Base-by-base conservation (phyloP, 2,888 invertebrate species). In the Orthosia cruda region DNA sequence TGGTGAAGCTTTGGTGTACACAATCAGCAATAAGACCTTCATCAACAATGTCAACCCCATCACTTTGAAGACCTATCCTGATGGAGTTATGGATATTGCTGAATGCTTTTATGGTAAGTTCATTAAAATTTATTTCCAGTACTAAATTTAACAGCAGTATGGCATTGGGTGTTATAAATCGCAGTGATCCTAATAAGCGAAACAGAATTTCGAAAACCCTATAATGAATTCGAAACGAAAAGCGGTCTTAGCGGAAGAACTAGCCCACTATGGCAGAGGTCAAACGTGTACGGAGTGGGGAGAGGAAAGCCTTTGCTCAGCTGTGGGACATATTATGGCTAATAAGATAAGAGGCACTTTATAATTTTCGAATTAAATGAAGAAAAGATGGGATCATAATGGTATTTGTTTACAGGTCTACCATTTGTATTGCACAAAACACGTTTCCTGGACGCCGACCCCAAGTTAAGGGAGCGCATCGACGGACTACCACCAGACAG, bases 71-170 rank as follows among this genome's bases (percentile, higher is more conserved):
- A 97, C 66, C 93, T 97, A 45, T 98, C 89, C 97, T 97, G 89
- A 98, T 98, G 91, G 88, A 90, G 20, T 74, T 89, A 91, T 71
- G 89, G 98, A 97, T 87, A 93, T 98, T 4, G 97, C 97, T 0
- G 97, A 97, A 0, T 98, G 98, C 89, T 98, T 98, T 87, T 98
- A 97, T 92, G 97, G 98, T 98, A 89, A 97, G 87, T 71, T 13
- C 40, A 40, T 49, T 45, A 61, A 15, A 45, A 57, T 7, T 64
- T 47, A 4, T 40, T 40, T 40, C n/a, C n/a, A n/a, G 4, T 13
- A 0, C 5, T 40, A 59, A 18, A 26, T 55, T 18, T 26, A 7
- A 57, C 12, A 32, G 12, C 4, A 18, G 12, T 18, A 40, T 4
- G n/a, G n/a, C n/a, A 0, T 58, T n/a, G 54, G 18, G 12, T 20